Evolutionary conservation across 1,140 invertebrate species (phyloP).

Genomic region (Drosophila bipectinata): DNA sequence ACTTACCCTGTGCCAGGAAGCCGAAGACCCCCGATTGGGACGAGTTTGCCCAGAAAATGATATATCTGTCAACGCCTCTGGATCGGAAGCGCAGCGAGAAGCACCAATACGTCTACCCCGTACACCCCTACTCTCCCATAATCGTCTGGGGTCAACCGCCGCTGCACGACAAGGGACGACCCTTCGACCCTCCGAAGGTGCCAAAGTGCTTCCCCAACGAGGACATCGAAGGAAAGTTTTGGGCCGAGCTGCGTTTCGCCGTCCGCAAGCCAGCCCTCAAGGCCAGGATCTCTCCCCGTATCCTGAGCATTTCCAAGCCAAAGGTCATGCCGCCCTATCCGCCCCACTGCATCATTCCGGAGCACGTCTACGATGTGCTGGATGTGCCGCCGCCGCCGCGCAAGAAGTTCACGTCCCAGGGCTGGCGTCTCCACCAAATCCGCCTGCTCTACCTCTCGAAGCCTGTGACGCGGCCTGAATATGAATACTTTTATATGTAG

Average conservation of each 20-base stretch:
- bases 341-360: conserved; percentile 66
- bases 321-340: conserved; percentile 50
- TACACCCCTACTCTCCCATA: conserved; percentile 46
- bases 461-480: conserved; percentile 59
- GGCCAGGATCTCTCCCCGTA: conserved; percentile 56
- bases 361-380: conserved; percentile 4
- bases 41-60: conserved; percentile 1
- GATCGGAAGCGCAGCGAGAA: conserved; percentile 58
- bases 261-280: conserved; percentile 48
- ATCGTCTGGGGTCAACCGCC: conserved; percentile 66
- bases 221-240: conserved; percentile 63
- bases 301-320: conserved; percentile 59
- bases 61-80: conserved; percentile 41
- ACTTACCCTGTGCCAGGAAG: conserved; percentile 45
- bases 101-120: conserved; percentile 11
- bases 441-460: conserved; percentile 68
- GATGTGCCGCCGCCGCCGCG: conserved; percentile 38
- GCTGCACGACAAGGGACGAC: conserved; percentile 59
- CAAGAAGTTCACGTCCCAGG: conserved; percentile 61
- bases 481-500: conserved; percentile 64
- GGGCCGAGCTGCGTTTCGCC: conserved; percentile 63
- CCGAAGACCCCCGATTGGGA: conserved; percentile 16
- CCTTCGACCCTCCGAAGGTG: conserved; percentile 36
- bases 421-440: conserved; percentile 69
- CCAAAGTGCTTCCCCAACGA: conserved; percentile 64